Evolutionary conservation across 2,797 vertebrate species (phyloP).

Genomic region (Taenioides sp.): DNA sequence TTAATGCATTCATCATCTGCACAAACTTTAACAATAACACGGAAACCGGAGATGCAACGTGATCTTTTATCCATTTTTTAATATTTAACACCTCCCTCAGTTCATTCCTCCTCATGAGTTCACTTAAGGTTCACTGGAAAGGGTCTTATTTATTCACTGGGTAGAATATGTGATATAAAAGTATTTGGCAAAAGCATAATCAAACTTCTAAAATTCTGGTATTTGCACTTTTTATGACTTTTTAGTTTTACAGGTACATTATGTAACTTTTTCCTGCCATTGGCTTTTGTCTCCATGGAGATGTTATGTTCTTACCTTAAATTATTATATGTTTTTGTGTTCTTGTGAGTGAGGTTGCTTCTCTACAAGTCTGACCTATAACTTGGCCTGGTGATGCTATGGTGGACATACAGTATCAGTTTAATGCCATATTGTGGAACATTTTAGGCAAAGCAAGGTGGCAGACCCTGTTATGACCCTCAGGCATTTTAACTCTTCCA

Average conservation of each 20-base stretch:
- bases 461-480: too few species aligned
- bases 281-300: neutral
- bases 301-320: neutral
- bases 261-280: too few species aligned
- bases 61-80: neutral
- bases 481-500: too few species aligned
- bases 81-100: neutral
- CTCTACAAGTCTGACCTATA: too few species aligned
- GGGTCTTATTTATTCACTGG: neutral
- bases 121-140: conserved; percentile 1
- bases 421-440: too few species aligned
- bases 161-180: neutral
- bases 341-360: too few species aligned
- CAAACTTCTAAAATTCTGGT: neutral
- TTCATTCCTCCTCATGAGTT: neutral
- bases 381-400: too few species aligned
- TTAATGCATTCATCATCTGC: conserved; percentile 3
- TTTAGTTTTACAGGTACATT: neutral
- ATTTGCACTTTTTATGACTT: neutral
- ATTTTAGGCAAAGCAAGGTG: too few species aligned
- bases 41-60: neutral
- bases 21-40: neutral
- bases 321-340: too few species aligned
- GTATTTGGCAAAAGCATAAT: neutral
- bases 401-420: too few species aligned